Evolutionary conservation across 2,888 invertebrate species (phyloP).

Genomic region (Caenorhabditis sp.): DNA sequence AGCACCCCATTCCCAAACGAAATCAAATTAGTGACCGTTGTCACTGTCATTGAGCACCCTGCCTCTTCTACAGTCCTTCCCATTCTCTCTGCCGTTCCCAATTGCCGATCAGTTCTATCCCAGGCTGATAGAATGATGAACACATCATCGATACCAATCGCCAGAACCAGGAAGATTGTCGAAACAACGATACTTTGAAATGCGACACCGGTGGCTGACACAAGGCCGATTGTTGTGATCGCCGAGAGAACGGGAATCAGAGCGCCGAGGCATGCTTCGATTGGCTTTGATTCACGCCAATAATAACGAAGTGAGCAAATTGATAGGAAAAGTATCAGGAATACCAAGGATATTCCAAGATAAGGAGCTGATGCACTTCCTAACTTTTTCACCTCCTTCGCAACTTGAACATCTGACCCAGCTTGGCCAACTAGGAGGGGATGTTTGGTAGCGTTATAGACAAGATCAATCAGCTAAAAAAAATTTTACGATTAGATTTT

Average conservation of each 20-base stretch:
- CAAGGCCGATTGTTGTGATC: slow-evolving; percentile 55
- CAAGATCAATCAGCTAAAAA: slow-evolving; percentile 43
- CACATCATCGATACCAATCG: slow-evolving; percentile 60
- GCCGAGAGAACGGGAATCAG: slow-evolving; percentile 55
- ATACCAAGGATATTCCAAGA: slow-evolving; percentile 41
- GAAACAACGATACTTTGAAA: slow-evolving; percentile 60
- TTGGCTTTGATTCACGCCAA: slow-evolving; percentile 49
- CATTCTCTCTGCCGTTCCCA: slow-evolving; percentile 42
- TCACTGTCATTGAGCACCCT: slow-evolving; percentile 62
- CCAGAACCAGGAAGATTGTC: slow-evolving; percentile 55
- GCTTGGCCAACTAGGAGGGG: slow-evolving; percentile 44
- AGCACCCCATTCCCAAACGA: slow-evolving; percentile 62
- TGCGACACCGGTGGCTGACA: slow-evolving; percentile 54
- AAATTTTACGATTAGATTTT: too few species aligned
- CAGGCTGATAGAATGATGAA: slow-evolving; percentile 59
- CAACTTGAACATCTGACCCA: slow-evolving; percentile 56
- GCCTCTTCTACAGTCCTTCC: slow-evolving; percentile 52
- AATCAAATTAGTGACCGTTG: slow-evolving; percentile 59
- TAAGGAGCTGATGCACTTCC: slow-evolving; percentile 55
- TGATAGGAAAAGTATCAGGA: slow-evolving; percentile 46
- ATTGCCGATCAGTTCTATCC: slow-evolving; percentile 48
- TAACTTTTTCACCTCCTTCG: slow-evolving; percentile 48
- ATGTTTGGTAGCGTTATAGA: slow-evolving; percentile 49
- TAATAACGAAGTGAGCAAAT: slow-evolving; percentile 53
- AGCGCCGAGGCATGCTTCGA: slow-evolving; percentile 57